These are phyloP conservation scores for Hydrotaea diabolus DNA, from an alignment of 2,888 invertebrate genomes.

Conservation along the genomic window DNA sequence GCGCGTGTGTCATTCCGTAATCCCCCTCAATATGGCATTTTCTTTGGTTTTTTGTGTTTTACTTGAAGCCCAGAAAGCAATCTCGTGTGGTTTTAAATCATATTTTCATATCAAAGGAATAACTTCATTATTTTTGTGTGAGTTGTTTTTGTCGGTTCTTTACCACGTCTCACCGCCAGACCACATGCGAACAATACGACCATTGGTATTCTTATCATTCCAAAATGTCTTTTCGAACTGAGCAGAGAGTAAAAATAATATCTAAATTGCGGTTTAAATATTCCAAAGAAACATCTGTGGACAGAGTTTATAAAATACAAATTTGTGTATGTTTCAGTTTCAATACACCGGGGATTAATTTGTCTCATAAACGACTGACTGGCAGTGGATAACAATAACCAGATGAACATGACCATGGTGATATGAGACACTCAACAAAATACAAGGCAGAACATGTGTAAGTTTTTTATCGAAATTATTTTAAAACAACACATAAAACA, in stretches of 20 bases:
- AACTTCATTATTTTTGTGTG: background rate
- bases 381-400: no score
- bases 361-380: background rate
- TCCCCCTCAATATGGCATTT: no score
- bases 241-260: background rate
- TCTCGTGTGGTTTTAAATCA: no score
- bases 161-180: background rate
- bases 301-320: background rate
- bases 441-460: no score
- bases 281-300: background rate
- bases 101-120: background rate
- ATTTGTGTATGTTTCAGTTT: background rate
- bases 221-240: background rate
- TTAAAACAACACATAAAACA: no score
- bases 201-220: background rate
- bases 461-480: no score
- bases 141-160: background rate
- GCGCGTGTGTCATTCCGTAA: no score
- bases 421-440: no score
- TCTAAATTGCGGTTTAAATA: background rate
- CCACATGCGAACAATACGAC: background rate
- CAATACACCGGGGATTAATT: conserved; percentile 3
- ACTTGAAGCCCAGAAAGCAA: no score
- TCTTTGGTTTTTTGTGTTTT: no score
- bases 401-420: no score